Conservation (phyloP, 2,797 vertebrate genomes). For the Echeneis naucrates region DNA sequence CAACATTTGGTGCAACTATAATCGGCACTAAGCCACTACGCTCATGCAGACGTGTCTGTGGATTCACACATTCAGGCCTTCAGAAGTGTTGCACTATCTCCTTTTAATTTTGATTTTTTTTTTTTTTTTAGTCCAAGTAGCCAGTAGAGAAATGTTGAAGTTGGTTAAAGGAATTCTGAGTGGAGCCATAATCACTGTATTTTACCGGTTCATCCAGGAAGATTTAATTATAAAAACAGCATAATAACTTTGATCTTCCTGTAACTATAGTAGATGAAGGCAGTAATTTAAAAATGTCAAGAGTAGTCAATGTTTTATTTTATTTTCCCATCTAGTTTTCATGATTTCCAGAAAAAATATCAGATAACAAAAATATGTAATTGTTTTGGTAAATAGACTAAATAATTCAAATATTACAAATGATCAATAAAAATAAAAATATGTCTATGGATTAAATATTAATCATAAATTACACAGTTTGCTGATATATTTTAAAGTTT, state of each 20-base stretch:
- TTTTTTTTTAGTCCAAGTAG: conserved; percentile 34
- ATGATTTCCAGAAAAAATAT: background rate
- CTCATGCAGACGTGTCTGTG: conserved; percentile 78
- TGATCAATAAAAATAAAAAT: too few species aligned
- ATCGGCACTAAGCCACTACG: conserved; percentile 81
- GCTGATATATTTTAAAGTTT: conserved; percentile 2
- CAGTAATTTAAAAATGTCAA: background rate
- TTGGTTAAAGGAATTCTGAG: conserved; percentile 44
- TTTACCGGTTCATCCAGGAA: conserved; percentile 6
- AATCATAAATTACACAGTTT: background rate
- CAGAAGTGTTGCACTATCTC: conserved; percentile 75
- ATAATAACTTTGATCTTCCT: conserved; percentile 1
- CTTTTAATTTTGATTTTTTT: conserved; percentile 32
- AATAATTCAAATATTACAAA: too few species aligned
- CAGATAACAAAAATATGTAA: background rate
- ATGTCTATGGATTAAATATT: too few species aligned
- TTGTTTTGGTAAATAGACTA: too few species aligned
- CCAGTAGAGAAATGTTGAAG: conserved; percentile 56
- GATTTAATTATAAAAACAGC: background rate
- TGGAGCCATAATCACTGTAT: conserved; percentile 6
- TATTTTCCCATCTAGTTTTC: background rate
- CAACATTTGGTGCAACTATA: conserved; percentile 84
- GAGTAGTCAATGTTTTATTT: background rate
- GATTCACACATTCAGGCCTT: conserved; percentile 80
- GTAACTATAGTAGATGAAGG: background rate